Percentiles rank a stretch among this genome's conserved stretches.
Evolutionary conservation across 1,140 invertebrate species (phyloP).

Genomic region (Radopholus similis): DNA sequence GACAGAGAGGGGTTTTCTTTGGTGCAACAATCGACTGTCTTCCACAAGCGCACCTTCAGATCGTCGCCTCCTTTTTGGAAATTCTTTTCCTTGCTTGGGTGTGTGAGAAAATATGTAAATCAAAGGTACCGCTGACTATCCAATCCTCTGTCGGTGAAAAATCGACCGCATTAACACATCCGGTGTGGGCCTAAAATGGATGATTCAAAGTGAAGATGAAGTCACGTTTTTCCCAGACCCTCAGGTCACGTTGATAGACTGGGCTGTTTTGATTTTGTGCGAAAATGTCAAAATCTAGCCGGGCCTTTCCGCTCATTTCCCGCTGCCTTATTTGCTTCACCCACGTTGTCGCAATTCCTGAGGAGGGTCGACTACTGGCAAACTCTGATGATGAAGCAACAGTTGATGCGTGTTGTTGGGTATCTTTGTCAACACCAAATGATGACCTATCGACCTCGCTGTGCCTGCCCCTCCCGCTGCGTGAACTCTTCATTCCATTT

Average conservation of each 20-base stretch:
- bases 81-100: neutral
- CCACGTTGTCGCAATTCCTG: too few species aligned
- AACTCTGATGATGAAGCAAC: too few species aligned
- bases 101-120: conserved; percentile 8
- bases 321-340: too few species aligned
- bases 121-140: conserved; percentile 75
- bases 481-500: too few species aligned
- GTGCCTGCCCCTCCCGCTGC: too few species aligned
- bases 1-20: conserved; percentile 68
- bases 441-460: too few species aligned
- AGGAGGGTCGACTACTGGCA: too few species aligned
- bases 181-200: conserved; percentile 84
- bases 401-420: too few species aligned
- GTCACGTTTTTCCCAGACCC: too few species aligned
- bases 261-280: neutral
- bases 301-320: neutral
- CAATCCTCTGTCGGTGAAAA: conserved; percentile 81
- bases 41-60: conserved; percentile 80
- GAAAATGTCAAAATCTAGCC: neutral
- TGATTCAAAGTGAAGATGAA: too few species aligned
- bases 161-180: conserved; percentile 92
- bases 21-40: conserved; percentile 72
- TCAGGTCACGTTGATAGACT: neutral
- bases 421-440: too few species aligned
- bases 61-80: conserved; percentile 77